Evolutionary conservation across 1,140 invertebrate genomes (phyloP).

Genomic region (Drosophila cardini): DNA sequence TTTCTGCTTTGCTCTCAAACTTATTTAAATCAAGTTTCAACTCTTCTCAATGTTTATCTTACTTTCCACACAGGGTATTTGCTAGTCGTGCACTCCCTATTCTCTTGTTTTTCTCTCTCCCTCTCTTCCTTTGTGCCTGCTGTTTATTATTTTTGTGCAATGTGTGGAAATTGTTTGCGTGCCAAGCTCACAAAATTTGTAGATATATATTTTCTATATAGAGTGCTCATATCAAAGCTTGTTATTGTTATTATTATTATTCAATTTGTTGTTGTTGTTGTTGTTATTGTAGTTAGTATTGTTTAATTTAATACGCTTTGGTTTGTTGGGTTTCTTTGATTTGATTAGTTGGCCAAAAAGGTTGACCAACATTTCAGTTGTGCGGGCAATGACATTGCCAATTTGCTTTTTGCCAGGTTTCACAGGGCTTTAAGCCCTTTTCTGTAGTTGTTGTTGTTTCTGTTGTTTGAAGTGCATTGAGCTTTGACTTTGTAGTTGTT

Average conservation of each 20-base stretch:
- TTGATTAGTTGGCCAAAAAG: conserved; percentile 32
- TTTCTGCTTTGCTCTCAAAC: not conserved
- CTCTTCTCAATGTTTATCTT: too few relatives aligned
- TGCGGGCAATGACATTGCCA: conserved; percentile 18
- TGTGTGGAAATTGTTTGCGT: conserved; percentile 80
- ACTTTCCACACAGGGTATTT: not conserved
- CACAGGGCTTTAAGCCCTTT: conserved; percentile 33
- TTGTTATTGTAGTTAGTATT: conserved; percentile 28
- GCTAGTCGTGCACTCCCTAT: not conserved
- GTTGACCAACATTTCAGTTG: conserved; percentile 24
- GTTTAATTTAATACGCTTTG: conserved; percentile 18
- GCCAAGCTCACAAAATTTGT: conserved; percentile 38
- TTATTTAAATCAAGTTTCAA: not conserved
- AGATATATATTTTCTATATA: conserved; percentile 16
- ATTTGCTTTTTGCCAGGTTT: conserved; percentile 11
- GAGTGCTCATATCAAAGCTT: conserved; percentile 15
- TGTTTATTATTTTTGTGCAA: conserved; percentile 78
- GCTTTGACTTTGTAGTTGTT: conserved; percentile 59
- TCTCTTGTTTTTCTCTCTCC: not conserved
- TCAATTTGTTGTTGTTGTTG: conserved; percentile 27
- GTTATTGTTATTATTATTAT: conserved; percentile 35
- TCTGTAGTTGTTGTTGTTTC: conserved; percentile 9
- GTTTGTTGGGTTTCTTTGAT: conserved; percentile 39
- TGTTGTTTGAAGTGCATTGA: conserved; percentile 46
- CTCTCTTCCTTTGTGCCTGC: conserved; percentile 42